phyloP scores from a whole-genome alignment of 2,888 invertebrate genomes.

The Cantharis lateralis region DNA sequence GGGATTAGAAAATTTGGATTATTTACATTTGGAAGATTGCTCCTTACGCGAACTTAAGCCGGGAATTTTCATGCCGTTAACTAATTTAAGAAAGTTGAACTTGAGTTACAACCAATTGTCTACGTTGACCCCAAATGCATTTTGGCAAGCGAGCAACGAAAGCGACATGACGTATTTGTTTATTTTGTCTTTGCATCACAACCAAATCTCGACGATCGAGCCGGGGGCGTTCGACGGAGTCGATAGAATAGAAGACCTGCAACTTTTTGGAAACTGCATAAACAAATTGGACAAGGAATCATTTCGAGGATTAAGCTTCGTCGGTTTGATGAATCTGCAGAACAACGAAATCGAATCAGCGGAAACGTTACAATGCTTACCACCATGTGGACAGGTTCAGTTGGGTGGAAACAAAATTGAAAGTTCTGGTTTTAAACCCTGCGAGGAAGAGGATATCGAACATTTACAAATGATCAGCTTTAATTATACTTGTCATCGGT shows the following conservation, averaged over 20 bases:
- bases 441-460: slow-evolving; percentile 1
- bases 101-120: slow-evolving; percentile 13
- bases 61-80: slow-evolving; percentile 2
- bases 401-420: slow-evolving; percentile 16
- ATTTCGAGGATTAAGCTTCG: slow-evolving; percentile 11
- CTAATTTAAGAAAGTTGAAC: slow-evolving; percentile 15
- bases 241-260: slow-evolving; percentile 21
- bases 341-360: slow-evolving; percentile 8
- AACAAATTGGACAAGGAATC: not conserved
- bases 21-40: slow-evolving; percentile 16
- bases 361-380: slow-evolving; percentile 1
- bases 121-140: slow-evolving; percentile 6
- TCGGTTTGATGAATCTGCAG: slow-evolving; percentile 15
- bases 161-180: slow-evolving; percentile 15
- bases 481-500: slow-evolving; percentile 8
- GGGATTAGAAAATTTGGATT: slow-evolving; percentile 10
- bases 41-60: not conserved
- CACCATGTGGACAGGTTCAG: slow-evolving; percentile 11
- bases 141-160: slow-evolving; percentile 15
- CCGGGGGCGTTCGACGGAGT: slow-evolving; percentile 21
- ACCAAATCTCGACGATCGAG: slow-evolving; percentile 8
- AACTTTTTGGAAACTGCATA: slow-evolving; percentile 11
- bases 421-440: slow-evolving; percentile 9
- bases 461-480: slow-evolving; percentile 20
- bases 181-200: slow-evolving; percentile 8